Base-by-base conservation (phyloP, 1,140 invertebrate genomes). In the Leptinotarsa lineolata region DNA sequence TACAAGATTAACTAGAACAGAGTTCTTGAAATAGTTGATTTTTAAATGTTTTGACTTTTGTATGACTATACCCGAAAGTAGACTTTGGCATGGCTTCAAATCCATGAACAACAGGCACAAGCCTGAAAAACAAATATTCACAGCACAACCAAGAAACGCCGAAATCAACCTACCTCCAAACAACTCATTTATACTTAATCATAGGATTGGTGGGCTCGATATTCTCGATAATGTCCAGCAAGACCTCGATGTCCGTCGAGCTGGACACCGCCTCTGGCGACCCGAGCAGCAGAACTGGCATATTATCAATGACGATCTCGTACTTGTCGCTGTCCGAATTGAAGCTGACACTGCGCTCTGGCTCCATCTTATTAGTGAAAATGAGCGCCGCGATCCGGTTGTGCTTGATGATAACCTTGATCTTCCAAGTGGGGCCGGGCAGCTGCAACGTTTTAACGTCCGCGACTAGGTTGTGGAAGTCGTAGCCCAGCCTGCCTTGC, bases 391-490 rank as follows among this genome's bases (percentile, higher is more conserved):
- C 48, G 59, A 78, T 78, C 68, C 74, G 74, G 22, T 75, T 72
- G 30, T 72, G 74, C 60, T 69, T 74, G 16, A 78, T 75, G 15
- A 78, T 74, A 12, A 78, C 75, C 64, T 78, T 78, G n/a, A 78
- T 78, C 65, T 76, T 78, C 77, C 77, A 78, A 45, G 70, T 71
- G 2, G 77, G 72, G 6, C 74, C 72, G n/a, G 77, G 77, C 48
- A 78, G 45, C 54, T 78, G 76, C 74, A 78, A 76, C 20, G 73
- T 76, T 48, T 78, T 78, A 66, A 78, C 75, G 64, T 78, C 77
- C 61, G 74, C 76, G 11, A 78, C 74, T 15, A 78, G 48, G 13
- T 72, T 70, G 24, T 76, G 70, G 66, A 78, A 78, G 4, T 73
- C n/a, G 68, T 76, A 78, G 21, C 76, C 72, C 46, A 78, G 48